These are phyloP conservation scores for Pipra filicauda DNA, from an alignment of 2,113 vertebrate species.

Conservation along the genomic window DNA sequence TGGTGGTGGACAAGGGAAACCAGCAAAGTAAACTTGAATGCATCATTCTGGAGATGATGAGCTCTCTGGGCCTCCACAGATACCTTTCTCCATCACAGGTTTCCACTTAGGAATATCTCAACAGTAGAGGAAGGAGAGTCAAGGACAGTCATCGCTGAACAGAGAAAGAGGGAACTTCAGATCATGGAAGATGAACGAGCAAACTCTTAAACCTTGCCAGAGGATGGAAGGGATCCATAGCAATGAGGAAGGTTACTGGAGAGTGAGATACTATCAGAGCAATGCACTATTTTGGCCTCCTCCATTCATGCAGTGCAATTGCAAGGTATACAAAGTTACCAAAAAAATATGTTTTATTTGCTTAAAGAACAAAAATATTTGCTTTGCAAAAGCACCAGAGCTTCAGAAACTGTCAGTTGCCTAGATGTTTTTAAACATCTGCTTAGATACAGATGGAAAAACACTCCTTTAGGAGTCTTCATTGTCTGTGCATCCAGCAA, in stretches of 20 bases:
- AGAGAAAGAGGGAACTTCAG: background rate
- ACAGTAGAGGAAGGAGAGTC: background rate
- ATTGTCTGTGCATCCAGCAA: constrained; percentile 8
- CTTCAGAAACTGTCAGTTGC: background rate
- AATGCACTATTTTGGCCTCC: background rate
- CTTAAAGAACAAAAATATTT: background rate
- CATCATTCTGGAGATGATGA: background rate
- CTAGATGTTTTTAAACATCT: constrained; percentile 40
- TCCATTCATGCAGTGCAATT: background rate
- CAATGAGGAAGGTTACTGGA: background rate
- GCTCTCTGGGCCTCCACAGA: background rate
- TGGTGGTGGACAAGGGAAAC: background rate
- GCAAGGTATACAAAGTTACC: background rate
- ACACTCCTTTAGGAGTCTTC: constrained; percentile 30
- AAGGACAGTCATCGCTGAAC: background rate
- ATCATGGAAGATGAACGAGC: background rate
- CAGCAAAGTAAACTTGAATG: background rate
- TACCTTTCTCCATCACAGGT: background rate
- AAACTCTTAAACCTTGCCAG: background rate
- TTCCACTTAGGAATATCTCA: background rate
- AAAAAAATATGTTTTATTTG: background rate
- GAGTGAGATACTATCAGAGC: background rate
- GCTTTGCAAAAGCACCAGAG: background rate
- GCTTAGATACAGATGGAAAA: constrained; percentile 34
- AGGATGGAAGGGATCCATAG: background rate